Conservation (phyloP, 2,797 vertebrate species). For the Enteromius radiatus region DNA sequence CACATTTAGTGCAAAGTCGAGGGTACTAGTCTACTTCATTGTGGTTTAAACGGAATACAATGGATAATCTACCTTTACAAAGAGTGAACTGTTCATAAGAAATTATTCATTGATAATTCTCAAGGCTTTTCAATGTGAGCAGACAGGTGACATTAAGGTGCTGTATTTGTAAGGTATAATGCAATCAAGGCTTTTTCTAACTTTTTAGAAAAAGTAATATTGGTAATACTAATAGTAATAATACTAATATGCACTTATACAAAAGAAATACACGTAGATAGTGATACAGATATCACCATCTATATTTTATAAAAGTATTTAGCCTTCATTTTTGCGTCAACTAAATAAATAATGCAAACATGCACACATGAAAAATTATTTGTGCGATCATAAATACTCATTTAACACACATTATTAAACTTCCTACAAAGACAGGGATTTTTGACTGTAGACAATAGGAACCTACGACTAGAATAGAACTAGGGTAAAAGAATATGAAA, state of each 20-base stretch:
- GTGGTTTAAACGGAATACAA: neutral
- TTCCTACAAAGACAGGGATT: neutral
- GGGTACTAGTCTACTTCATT: neutral
- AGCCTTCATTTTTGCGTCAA: constrained; percentile 20
- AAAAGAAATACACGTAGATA: neutral
- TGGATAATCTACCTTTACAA: constrained; percentile 6
- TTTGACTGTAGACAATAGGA: neutral
- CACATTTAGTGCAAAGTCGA: constrained; percentile 16
- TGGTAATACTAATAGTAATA: neutral
- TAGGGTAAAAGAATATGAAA: neutral
- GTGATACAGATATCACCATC: neutral
- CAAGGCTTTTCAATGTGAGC: constrained; percentile 25
- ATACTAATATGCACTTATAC: constrained; percentile 11
- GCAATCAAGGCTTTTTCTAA: neutral
- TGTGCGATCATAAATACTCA: constrained; percentile 3
- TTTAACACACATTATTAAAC: neutral
- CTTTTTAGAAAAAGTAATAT: neutral
- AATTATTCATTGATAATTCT: neutral
- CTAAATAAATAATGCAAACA: constrained; percentile 38
- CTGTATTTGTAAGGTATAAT: constrained; percentile 15
- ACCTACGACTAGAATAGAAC: too few relatives aligned
- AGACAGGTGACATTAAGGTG: constrained; percentile 43
- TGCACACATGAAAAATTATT: constrained; percentile 16
- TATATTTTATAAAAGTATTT: constrained; percentile 11
- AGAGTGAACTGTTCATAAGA: constrained; percentile 8